Evolutionary conservation across 1,140 invertebrate species (phyloP), one percentile per base, ranked within the genome.

Genomic region (Drosophila azteca): DNA sequence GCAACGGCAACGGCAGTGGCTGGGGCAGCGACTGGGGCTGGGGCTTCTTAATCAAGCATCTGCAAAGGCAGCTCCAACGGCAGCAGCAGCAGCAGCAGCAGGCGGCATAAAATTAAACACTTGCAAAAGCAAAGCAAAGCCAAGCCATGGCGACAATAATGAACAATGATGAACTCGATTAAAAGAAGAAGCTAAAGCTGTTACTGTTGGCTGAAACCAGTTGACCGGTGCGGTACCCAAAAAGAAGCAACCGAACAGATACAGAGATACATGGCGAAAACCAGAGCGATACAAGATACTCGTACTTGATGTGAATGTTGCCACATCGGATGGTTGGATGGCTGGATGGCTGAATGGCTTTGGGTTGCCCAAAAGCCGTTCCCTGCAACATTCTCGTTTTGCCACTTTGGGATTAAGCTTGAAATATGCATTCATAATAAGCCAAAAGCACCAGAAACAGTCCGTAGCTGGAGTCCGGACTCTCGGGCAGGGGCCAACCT

Each of bases 151-250:
- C 82, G 82, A 85, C 82, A 85, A 85, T 85, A 85, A 85, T 85
- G 82, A 85, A 85, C 82, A 85, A 84, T 88, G 82, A 85, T 85
- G 82, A 85, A 85, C 82, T 87, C 74, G 82, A 87, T 87, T 85
- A 82, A 85, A 75, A 76, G 73, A 75, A 81, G 77, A 81, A 77
- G 80, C 60, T 60, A 35, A 8, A 1, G 44, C 43, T 24, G 50
- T 20, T 29, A n/a, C 54, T 5, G 24, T 5, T 55, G 65, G 35
- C 59, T 43, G 50, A 87, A 85, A 85, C 82, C 82, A 87, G 82
- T 85, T 87, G 60, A 61, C 55, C 77, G 51, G 58, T 49, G 17
- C 17, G 17, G 17, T 20, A 20, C 65, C 52, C 26, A 31, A 65
- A 51, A 64, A 45, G 22, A 41, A 51, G 66, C 50, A 68, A 49